Evolutionary conservation across 1,140 invertebrate species (phyloP).

Genomic region (Leptestheria dahalacensis): DNA sequence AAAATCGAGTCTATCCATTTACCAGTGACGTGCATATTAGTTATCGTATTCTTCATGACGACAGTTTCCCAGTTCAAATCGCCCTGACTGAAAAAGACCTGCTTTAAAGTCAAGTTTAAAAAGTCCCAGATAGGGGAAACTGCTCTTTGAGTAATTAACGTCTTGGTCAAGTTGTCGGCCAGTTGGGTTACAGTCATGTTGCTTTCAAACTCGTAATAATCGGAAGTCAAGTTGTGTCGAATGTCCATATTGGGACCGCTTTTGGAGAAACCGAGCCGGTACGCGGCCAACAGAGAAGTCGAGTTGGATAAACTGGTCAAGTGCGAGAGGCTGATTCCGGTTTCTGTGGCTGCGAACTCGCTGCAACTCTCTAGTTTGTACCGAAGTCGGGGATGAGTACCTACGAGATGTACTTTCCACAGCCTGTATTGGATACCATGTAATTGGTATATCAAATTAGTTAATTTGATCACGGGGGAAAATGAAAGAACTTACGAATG

Average conservation of each 20-base stretch:
- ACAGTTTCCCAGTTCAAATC: constrained; percentile 3
- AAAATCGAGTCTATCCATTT: not conserved
- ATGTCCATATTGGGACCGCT: not conserved
- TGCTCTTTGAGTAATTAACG: constrained; percentile 1
- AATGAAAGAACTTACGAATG: no score
- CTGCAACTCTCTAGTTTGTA: not conserved
- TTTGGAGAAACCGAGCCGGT: not conserved
- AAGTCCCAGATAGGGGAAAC: not conserved
- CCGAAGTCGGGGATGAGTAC: no score
- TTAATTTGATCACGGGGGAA: no score
- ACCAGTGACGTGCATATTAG: constrained; percentile 1
- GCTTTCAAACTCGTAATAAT: not conserved
- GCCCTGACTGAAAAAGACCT: not conserved
- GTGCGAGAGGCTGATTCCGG: not conserved
- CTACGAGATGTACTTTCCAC: no score
- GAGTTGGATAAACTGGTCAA: not conserved
- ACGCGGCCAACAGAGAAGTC: not conserved
- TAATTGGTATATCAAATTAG: no score
- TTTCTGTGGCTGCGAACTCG: not conserved
- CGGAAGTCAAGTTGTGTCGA: constrained; percentile 7
- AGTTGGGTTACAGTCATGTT: not conserved
- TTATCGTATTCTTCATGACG: not conserved
- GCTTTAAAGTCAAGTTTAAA: not conserved
- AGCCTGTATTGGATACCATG: no score
- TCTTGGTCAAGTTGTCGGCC: not conserved